phyloP scores from a whole-genome alignment of 2,113 vertebrate genomes.

The Seriola quinqueradiata region DNA sequence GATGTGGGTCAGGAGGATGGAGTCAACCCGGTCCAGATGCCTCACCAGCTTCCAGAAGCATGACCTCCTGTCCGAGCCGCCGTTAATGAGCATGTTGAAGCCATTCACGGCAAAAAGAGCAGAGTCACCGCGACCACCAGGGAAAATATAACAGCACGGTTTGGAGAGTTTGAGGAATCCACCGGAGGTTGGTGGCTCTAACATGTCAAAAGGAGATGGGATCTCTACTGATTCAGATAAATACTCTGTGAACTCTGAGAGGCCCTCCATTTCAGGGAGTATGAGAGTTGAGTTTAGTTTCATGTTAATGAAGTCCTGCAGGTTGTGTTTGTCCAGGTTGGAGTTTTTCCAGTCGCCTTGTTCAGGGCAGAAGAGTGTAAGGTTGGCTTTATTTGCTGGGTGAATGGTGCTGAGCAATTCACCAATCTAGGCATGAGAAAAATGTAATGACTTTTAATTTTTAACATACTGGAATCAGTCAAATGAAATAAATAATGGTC shows the following conservation, averaged over 20 bases:
- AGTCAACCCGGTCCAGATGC: slow-evolving; percentile 95
- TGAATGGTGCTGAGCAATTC: slow-evolving; percentile 95
- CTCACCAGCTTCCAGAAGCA: slow-evolving; percentile 99
- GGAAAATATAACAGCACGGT: slow-evolving; percentile 98
- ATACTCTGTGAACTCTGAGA: slow-evolving; percentile 98
- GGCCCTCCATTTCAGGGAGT: slow-evolving; percentile 96
- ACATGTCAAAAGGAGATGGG: slow-evolving; percentile 95
- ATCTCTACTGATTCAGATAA: slow-evolving; percentile 98
- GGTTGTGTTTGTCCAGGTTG: slow-evolving; percentile 95
- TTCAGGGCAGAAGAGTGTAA: slow-evolving; percentile 95
- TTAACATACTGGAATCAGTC: neutral
- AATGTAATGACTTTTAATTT: neutral
- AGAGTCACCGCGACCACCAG: slow-evolving; percentile 93
- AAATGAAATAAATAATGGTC: neutral
- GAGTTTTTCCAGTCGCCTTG: slow-evolving; percentile 98
- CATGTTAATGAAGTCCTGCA: slow-evolving; percentile 98
- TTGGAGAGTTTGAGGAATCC: slow-evolving; percentile 97
- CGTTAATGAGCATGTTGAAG: slow-evolving; percentile 98
- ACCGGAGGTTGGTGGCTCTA: slow-evolving; percentile 95
- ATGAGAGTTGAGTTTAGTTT: slow-evolving; percentile 94
- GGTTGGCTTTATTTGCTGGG: slow-evolving; percentile 95
- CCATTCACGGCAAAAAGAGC: slow-evolving; percentile 97
- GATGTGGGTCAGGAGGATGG: slow-evolving; percentile 95
- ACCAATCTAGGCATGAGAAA: slow-evolving; percentile 88
- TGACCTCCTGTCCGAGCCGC: slow-evolving; percentile 95